These are phyloP conservation scores for Plectropomus leopardus DNA, from an alignment of 2,113 vertebrate genomes.

Conservation along the genomic window DNA sequence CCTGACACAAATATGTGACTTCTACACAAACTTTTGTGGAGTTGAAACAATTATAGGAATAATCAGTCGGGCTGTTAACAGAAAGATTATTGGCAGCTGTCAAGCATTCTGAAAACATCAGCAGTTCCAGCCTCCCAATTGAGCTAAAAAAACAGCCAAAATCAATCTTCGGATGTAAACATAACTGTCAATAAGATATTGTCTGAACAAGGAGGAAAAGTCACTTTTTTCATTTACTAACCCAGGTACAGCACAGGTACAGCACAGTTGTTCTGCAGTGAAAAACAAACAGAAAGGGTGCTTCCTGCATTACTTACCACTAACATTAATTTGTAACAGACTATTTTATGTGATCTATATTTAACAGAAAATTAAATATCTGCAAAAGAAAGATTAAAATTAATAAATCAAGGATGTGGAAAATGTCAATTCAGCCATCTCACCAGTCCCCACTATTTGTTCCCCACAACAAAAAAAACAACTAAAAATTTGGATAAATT, in stretches of 20 bases:
- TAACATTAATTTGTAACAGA: constrained; percentile 58
- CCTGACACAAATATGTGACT: no score
- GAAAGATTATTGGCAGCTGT: no score
- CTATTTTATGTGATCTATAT: constrained; percentile 61
- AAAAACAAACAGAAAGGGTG: constrained; percentile 17
- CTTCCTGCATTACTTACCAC: constrained; percentile 39
- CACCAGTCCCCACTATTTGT: constrained; percentile 25
- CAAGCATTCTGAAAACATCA: no score
- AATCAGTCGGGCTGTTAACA: no score
- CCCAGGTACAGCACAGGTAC: constrained; percentile 1
- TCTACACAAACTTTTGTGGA: no score
- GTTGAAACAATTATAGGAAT: no score
- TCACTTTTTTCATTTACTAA: no score
- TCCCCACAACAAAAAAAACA: background rate
- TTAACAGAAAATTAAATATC: constrained; percentile 37
- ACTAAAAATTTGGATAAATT: background rate
- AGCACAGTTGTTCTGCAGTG: constrained; percentile 36
- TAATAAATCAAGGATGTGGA: constrained; percentile 31
- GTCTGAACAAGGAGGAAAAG: no score
- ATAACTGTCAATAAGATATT: background rate
- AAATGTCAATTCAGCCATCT: constrained; percentile 29
- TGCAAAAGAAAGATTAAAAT: constrained; percentile 21
- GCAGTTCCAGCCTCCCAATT: no score
- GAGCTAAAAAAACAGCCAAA: no score
- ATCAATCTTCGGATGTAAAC: no score